Percentiles rank a stretch among this genome's conserved stretches.
Conservation (phyloP, 2,888 invertebrate species). For the Petrolisthes cinctipes region DNA sequence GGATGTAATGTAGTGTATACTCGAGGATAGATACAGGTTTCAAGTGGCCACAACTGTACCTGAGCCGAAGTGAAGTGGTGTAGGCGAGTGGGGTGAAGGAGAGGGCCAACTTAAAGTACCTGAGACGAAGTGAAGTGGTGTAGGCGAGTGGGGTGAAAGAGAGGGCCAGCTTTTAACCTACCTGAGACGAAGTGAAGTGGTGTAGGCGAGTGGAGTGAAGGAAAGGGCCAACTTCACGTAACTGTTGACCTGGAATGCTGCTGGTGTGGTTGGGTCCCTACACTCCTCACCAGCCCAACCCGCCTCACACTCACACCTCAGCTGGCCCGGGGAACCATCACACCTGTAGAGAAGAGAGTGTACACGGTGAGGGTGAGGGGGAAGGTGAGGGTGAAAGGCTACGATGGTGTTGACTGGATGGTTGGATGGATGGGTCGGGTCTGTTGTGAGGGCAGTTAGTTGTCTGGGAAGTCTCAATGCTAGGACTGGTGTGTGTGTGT, state of each 20-base stretch:
- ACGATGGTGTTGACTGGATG: no score
- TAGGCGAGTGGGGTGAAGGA: no score
- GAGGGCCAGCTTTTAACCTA: background rate
- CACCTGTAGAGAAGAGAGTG: slow-evolving; percentile 6
- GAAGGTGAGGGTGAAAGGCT: background rate
- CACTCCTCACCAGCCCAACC: slow-evolving; percentile 23
- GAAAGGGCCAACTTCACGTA: slow-evolving; percentile 33
- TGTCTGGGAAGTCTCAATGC: no score
- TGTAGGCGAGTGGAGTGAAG: slow-evolving; percentile 32
- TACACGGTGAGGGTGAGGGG: background rate
- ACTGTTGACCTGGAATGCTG: slow-evolving; percentile 29
- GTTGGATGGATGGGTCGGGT: no score
- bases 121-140: slow-evolving; percentile 25
- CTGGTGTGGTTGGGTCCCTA: slow-evolving; percentile 10
- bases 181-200: slow-evolving; percentile 27
- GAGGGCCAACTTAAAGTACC: background rate
- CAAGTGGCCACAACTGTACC: no score
- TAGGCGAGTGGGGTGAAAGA: background rate
- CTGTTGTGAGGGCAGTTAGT: no score
- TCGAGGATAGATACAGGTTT: no score
- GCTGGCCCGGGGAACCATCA: background rate
- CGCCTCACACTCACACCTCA: slow-evolving; percentile 27
- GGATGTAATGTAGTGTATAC: no score
- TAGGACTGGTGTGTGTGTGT: no score
- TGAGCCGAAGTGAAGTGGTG: no score